phyloP scores from a whole-genome alignment of 2,888 invertebrate species.

The Camptogramma bilineatum region DNA sequence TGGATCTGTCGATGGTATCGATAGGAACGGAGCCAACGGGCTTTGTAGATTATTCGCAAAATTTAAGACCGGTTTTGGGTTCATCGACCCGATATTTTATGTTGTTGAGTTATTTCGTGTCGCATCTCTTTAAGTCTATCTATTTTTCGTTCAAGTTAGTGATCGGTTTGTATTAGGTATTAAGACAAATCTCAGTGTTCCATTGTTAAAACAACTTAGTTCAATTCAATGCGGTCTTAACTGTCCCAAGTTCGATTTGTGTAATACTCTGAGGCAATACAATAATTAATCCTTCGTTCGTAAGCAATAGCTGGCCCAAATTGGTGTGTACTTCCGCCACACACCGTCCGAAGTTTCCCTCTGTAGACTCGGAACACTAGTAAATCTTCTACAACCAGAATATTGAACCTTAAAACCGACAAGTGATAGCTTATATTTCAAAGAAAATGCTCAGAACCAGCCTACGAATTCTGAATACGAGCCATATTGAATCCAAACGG shows the following conservation, averaged over 20 bases:
- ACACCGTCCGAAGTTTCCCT: not conserved
- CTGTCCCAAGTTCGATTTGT: slow-evolving; percentile 39
- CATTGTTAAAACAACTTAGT: not conserved
- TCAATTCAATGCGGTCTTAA: slow-evolving; percentile 5
- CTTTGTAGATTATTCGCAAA: slow-evolving; percentile 28
- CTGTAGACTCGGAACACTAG: not conserved
- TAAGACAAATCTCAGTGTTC: not conserved
- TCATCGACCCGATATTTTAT: slow-evolving; percentile 18
- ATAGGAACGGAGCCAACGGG: slow-evolving; percentile 30
- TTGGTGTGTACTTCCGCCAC: slow-evolving; percentile 34
- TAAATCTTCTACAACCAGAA: not conserved
- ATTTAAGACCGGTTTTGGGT: slow-evolving; percentile 21
- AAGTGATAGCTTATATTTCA: slow-evolving; percentile 2
- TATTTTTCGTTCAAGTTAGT: not conserved
- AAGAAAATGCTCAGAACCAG: not conserved
- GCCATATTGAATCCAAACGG: slow-evolving; percentile 1
- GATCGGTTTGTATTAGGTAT: not conserved
- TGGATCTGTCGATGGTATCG: slow-evolving; percentile 32
- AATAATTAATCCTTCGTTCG: slow-evolving; percentile 50
- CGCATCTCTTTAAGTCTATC: slow-evolving; percentile 1
- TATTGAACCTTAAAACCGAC: slow-evolving; percentile 4
- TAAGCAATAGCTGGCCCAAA: slow-evolving; percentile 47
- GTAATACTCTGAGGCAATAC: slow-evolving; percentile 46
- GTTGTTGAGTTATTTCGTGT: slow-evolving; percentile 7
- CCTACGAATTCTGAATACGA: not conserved